Evolutionary conservation across 1,140 invertebrate species (phyloP), one percentile per base, ranked within the genome.

Genomic region (Papilio polyxenes): DNA sequence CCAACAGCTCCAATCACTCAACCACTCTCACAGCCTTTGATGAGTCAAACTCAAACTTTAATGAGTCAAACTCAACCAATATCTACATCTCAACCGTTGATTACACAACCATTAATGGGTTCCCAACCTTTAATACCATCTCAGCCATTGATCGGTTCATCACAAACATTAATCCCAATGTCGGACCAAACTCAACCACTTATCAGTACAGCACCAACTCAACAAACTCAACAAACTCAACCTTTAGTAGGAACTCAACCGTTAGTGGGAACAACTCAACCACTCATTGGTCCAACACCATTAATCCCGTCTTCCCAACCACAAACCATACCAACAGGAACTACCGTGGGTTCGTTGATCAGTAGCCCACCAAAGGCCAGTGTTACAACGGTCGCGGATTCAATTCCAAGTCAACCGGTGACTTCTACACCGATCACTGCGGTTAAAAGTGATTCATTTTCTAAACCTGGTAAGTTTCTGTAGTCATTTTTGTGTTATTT

Each of bases 351-450:
- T 0, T 89, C 89, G 0, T 10, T 90, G 37, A 83, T 89, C 5
- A 90, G 82, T 20, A 88, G 87, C 51, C 91, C 92, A 1, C 91
- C 92, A 0, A 87, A 90, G 48, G 69, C 84, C 3, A 82, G 44
- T 0, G 83, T 89, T 11, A 83, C 79, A 0, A 84, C 82, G 9
- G 80, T 85, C 2, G 86, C 86, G 0, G 85, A 83, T 80, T 85
- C 87, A 75, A 84, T 88, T 62, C 81, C 87, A 8, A 82, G 83
- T 11, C 92, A 92, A 62, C 92, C 92, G 0, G 85, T 93, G 0
- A 94, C 92, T 0, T 93, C 92, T 0, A 94, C 93, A 0, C 92
- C 93, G 0, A 92, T 94, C 15, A 87, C 88, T 1, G 87, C 90
- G 0, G 81, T 90, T 8, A 93, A 92, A n/a, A 91, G 85, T 75